These are phyloP conservation scores for Tetrapedia diversipes DNA, from an alignment of 2,888 invertebrate genomes.

Conservation along the genomic window DNA sequence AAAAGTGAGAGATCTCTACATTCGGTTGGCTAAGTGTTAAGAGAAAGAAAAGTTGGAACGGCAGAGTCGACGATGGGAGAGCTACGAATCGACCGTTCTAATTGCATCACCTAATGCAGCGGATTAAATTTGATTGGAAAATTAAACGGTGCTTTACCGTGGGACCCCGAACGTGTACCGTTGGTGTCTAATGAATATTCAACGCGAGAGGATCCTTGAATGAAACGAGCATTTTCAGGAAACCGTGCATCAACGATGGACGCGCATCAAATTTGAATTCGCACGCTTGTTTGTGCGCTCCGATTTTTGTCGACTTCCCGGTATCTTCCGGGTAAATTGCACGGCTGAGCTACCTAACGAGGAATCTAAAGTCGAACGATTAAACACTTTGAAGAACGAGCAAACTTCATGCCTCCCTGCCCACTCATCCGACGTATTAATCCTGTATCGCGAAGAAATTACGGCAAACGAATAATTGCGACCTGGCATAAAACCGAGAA, in stretches of 20 bases:
- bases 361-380: background rate
- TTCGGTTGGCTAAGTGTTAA: no score
- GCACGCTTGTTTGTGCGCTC: constrained; percentile 21
- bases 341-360: background rate
- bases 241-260: constrained; percentile 1
- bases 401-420: background rate
- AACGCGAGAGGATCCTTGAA: constrained; percentile 19
- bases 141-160: background rate
- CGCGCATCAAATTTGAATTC: background rate
- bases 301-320: constrained; percentile 6
- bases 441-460: background rate
- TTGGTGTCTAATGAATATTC: constrained; percentile 55
- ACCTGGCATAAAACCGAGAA: no score
- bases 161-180: constrained; percentile 10
- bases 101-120: background rate
- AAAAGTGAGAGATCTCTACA: no score
- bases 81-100: background rate
- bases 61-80: background rate
- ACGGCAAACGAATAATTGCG: background rate
- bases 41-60: background rate
- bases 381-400: background rate
- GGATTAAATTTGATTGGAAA: constrained; percentile 7
- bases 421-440: background rate
- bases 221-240: constrained; percentile 12
- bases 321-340: background rate